Evolutionary conservation across 2,797 vertebrate genomes (phyloP), one percentile per base, ranked within the genome.

Genomic region (Mareca penelope): DNA sequence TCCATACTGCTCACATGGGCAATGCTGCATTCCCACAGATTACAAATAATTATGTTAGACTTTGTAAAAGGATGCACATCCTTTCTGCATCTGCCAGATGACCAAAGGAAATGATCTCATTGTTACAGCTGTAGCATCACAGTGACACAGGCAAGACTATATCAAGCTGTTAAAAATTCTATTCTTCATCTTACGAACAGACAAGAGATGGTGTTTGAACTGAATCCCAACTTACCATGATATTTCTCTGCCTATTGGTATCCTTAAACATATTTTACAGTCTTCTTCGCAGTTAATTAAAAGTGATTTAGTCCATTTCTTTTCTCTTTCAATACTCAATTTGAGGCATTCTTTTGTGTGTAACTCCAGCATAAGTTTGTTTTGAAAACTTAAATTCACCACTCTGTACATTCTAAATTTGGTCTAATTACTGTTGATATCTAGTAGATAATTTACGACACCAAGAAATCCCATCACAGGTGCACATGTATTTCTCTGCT

Each of bases 81-180:
- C 31, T 75, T 96, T 92, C 85, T 76, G 35, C 92, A 90, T 92
- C 95, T 97, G 85, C 93, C 89, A 90, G 73, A 65, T 82, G 75
- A 81, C 91, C 94, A 94, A 88, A 97, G 93, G 89, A 94, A 97
- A 92, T 89, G 33, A 96, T 94, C 93, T 95, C 79, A 85, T 96
- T 96, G 92, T 81, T 82, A 78, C 67, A 91, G 85, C 6, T 3
- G 63, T 15, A 84, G 88, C 88, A 96, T 94, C 92, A 93, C 80
- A 96, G 79, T 67, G 80, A 85, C 85, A 79, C 76, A 85, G 85
- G 73, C 88, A 94, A 95, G 65, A 78, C 85, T 94, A n/a, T 83
- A 93, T 80, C 82, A 96, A 88, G 96, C 83, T 87, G 89, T 96
- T 94, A 95, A 94, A 94, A 93, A 91, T 85, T 87, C 75, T 18